Evolutionary conservation across 2,113 vertebrate species (phyloP), one percentile per base, ranked within the genome.

Genomic region (Hydrolagus affinis): DNA sequence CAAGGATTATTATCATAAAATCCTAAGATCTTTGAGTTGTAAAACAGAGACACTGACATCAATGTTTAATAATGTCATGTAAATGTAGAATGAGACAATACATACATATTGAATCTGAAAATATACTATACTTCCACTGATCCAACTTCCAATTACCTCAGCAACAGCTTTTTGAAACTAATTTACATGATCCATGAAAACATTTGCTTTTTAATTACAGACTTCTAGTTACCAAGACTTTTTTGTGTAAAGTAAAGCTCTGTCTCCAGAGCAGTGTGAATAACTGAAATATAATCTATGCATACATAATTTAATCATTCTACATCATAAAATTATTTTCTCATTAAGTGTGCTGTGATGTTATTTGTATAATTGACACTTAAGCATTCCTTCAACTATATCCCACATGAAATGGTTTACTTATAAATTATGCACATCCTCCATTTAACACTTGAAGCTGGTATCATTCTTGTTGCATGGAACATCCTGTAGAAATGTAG

Each of bases 321-420:
- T 75, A 17, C 32, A 56, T 19, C 56, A 44, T 44, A 3, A 44
- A 44, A 44, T 44, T 44, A 44, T 44, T 44, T 44, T 15, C 73
- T 75, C 32, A 44, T 75, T 75, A 44, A 10, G 32, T 75, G 19
- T 30, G 17, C 21, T 56, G 17, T 75, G 73, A 75, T 44, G 32
- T 56, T 75, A 75, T 75, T 75, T 75, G 32, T 56, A 21, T 75
- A 75, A 75, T 75, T 75, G 56, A 75, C 73, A 11, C 73, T 21
- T 19, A 56, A 7, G 56, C 56, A 44, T 75, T n/a, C 17, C 32
- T 75, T 75, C 73, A 74, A 44, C 15, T 32, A 74, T 32, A 44
- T 75, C 8, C 19, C 2, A 75, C 32, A 75, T 75, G 32, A 75
- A 75, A 75, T 17, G 9, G 32, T 56, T 75, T 75, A 75, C 32